These are phyloP conservation scores for Drosophila pseudotakahashii DNA, from an alignment of 2,888 invertebrate species.

Conservation along the genomic window DNA sequence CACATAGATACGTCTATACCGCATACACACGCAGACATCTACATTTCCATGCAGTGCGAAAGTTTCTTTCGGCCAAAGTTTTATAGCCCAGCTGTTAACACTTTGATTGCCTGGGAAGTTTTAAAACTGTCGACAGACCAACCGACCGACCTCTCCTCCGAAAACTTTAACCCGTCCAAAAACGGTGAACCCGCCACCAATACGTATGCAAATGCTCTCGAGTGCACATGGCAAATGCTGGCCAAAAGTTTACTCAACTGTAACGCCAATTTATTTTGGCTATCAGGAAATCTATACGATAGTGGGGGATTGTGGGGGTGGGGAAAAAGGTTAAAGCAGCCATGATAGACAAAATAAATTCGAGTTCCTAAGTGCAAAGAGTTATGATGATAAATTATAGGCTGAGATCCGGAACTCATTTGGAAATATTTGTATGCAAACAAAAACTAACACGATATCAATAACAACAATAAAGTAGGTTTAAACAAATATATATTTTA, in stretches of 20 bases:
- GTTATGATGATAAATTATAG: constrained; percentile 7
- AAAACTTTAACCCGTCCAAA: constrained; percentile 25
- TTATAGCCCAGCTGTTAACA: constrained; percentile 72
- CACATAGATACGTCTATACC: background rate
- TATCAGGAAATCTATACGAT: constrained; percentile 13
- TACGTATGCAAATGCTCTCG: constrained; percentile 69
- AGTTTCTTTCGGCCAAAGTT: constrained; percentile 64
- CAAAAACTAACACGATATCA: too few species aligned
- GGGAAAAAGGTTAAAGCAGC: background rate
- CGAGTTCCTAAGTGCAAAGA: background rate
- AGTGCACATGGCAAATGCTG: constrained; percentile 50
- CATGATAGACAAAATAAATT: constrained; percentile 1
- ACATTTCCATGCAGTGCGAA: constrained; percentile 46
- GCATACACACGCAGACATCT: background rate
- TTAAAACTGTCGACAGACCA: constrained; percentile 46
- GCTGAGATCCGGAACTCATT: background rate
- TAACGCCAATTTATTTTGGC: constrained; percentile 54
- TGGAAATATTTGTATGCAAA: background rate
- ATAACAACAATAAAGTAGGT: too few species aligned
- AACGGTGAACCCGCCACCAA: constrained; percentile 10
- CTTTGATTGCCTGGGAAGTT: constrained; percentile 70
- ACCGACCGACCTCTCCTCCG: constrained; percentile 17
- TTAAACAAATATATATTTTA: too few species aligned
- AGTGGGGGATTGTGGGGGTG: too few species aligned
- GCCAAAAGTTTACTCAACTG: constrained; percentile 48